phyloP scores from a whole-genome alignment of 2,113 vertebrate species.

The Craseonycteris thonglongyai region DNA sequence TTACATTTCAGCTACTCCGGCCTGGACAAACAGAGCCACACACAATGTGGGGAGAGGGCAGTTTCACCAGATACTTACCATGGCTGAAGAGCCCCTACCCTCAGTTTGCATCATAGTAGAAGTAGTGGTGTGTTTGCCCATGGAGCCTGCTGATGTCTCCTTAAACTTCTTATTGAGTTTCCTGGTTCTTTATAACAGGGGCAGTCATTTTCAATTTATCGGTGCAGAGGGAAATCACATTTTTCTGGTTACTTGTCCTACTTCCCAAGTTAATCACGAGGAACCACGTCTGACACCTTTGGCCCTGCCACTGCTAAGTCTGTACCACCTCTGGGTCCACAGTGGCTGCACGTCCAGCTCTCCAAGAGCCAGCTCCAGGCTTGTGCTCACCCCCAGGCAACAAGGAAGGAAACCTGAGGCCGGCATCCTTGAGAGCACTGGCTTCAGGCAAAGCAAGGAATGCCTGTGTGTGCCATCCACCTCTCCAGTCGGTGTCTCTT shows the following conservation, averaged over 20 bases:
- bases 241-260: conserved; percentile 12
- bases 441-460: not conserved
- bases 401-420: not conserved
- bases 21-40: not conserved
- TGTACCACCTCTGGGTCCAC: not conserved
- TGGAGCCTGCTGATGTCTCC: not conserved
- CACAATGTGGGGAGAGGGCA: rapidly evolving
- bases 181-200: not conserved
- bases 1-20: not conserved
- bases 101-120: not conserved
- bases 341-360: not conserved
- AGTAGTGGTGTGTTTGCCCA: not conserved
- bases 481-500: not conserved
- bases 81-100: not conserved
- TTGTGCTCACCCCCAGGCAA: not conserved
- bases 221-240: conserved; percentile 40
- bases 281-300: conserved; percentile 49
- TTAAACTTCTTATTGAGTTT: conserved; percentile 14
- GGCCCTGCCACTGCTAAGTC: not conserved
- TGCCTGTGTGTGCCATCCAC: too few relatives aligned
- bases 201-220: conserved; percentile 15
- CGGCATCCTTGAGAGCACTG: not conserved
- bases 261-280: not conserved
- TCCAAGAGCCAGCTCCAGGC: not conserved
- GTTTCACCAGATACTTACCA: not conserved